Conservation (phyloP, 2,888 invertebrate genomes). For the Halocaridina rubra region DNA sequence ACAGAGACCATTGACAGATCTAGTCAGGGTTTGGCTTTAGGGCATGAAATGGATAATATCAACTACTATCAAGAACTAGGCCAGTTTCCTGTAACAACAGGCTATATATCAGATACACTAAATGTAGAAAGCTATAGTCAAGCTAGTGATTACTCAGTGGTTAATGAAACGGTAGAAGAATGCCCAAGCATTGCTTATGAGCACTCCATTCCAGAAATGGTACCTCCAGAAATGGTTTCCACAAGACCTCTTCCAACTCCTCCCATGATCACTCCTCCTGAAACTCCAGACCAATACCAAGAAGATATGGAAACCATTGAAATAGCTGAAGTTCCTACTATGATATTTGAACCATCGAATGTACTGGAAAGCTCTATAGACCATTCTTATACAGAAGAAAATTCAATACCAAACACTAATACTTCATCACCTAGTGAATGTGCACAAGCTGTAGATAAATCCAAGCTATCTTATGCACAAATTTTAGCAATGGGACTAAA, state of each 20-base stretch:
- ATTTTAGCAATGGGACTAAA: conserved; percentile 60
- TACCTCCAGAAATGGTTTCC: conserved; percentile 19
- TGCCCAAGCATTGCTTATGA: not conserved
- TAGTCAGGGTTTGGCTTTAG: conserved; percentile 20
- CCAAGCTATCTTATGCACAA: conserved; percentile 61
- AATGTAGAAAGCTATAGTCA: conserved; percentile 24
- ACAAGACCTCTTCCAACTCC: conserved; percentile 29
- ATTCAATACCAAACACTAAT: not conserved
- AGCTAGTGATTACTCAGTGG: conserved; percentile 7
- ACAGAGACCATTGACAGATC: conserved; percentile 20
- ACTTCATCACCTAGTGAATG: not conserved
- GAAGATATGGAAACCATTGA: conserved; percentile 34
- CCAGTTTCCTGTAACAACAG: conserved; percentile 34
- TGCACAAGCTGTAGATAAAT: conserved; percentile 6
- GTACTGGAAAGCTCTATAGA: not conserved
- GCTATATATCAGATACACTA: conserved; percentile 32
- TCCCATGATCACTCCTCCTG: conserved; percentile 54
- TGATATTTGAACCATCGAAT: conserved; percentile 30
- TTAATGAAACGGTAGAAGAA: conserved; percentile 5
- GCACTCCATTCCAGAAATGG: conserved; percentile 4
- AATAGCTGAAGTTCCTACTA: conserved; percentile 14
- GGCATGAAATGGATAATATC: conserved; percentile 23
- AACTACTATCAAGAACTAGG: conserved; percentile 37
- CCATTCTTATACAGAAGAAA: not conserved
- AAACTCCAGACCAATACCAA: conserved; percentile 49